These are phyloP conservation scores for Hippoglossus stenolepis DNA, from an alignment of 2,113 vertebrate species.

Conservation along the genomic window DNA sequence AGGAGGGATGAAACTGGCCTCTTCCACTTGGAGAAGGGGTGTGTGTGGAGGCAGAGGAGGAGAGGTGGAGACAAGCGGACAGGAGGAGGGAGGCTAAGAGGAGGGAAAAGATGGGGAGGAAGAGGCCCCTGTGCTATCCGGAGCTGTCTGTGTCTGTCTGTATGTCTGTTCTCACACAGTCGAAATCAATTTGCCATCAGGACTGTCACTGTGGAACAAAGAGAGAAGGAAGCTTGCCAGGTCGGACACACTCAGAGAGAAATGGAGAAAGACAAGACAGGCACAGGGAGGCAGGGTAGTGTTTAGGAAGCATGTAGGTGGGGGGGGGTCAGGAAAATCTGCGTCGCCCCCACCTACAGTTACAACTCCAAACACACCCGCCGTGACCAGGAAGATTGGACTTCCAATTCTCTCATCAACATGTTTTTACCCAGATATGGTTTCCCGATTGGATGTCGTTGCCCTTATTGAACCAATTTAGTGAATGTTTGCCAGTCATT, in stretches of 20 bases:
- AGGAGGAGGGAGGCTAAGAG: conserved; percentile 68
- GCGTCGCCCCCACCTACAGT: conserved; percentile 65
- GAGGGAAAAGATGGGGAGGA: conserved; percentile 52
- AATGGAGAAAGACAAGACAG: conserved; percentile 84
- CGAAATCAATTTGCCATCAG: conserved; percentile 99
- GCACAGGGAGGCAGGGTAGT: conserved; percentile 71
- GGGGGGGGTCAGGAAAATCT: conserved; percentile 44
- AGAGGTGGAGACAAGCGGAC: conserved; percentile 65
- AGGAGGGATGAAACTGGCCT: conserved; percentile 83
- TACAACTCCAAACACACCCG: conserved; percentile 70
- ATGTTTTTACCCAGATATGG: conserved; percentile 8
- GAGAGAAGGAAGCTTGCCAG: conserved; percentile 93
- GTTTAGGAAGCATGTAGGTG: conserved; percentile 62
- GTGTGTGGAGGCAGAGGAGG: conserved; percentile 69
- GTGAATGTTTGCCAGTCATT: neutral
- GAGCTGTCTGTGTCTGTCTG: conserved; percentile 87
- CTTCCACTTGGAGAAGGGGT: conserved; percentile 81
- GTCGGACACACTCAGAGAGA: conserved; percentile 87
- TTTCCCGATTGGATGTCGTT: conserved; percentile 8
- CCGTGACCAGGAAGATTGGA: conserved; percentile 64
- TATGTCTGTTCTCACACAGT: conserved; percentile 96
- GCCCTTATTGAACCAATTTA: neutral
- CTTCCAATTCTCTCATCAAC: conserved; percentile 73
- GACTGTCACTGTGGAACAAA: conserved; percentile 96
- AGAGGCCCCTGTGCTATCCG: conserved; percentile 84